Conservation (phyloP, 2,113 vertebrate genomes). For the Hucho hucho region DNA sequence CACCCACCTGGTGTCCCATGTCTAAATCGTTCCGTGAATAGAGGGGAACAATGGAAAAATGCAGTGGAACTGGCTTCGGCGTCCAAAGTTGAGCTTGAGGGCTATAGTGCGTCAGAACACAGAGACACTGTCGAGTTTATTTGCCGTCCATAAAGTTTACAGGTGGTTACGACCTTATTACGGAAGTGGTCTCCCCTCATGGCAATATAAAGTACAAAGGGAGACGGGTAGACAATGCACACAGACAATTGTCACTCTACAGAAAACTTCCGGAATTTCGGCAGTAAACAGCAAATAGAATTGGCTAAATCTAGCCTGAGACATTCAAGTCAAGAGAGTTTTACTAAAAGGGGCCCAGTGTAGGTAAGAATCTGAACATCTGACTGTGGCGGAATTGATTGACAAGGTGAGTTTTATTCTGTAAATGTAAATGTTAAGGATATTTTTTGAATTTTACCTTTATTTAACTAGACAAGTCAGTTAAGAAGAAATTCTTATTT, state of each 20-base stretch:
- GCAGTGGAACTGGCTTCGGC: no score
- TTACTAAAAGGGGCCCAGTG: neutral
- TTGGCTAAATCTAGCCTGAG: neutral
- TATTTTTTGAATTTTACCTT: no score
- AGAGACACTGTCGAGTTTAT: conserved; percentile 62
- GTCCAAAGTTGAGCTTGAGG: no score
- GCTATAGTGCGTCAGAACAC: conserved; percentile 9
- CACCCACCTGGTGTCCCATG: no score
- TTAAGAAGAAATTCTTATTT: no score
- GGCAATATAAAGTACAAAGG: conserved; percentile 67
- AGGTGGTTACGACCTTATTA: conserved; percentile 78
- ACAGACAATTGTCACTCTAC: conserved; percentile 50
- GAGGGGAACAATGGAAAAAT: no score
- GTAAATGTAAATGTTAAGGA: no score
- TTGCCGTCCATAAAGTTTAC: conserved; percentile 85
- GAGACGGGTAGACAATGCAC: conserved; percentile 55
- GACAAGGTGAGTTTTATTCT: neutral
- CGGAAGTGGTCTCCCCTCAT: conserved; percentile 19
- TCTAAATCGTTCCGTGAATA: no score
- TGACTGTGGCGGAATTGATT: neutral
- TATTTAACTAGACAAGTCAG: no score
- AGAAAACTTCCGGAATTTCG: conserved; percentile 26
- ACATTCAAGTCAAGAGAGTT: neutral
- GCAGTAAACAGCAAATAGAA: neutral
- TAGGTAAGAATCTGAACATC: neutral